phyloP scores from a whole-genome alignment of 2,888 invertebrate species.

The Hypsopygia costalis region DNA sequence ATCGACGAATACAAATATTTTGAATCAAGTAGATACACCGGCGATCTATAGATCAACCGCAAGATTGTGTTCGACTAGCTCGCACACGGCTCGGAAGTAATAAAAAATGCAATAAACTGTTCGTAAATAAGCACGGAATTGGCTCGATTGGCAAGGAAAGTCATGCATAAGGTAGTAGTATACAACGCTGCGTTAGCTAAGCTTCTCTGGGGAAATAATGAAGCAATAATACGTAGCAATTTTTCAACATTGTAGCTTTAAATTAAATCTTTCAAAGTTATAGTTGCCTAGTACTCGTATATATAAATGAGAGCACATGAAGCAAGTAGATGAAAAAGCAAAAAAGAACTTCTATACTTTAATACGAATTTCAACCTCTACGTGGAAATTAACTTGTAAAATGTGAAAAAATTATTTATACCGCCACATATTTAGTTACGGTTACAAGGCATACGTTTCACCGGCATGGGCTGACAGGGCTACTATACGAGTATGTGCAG shows the following conservation, averaged over 20 bases:
- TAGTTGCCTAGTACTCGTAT: no score
- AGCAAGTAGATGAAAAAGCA: no score
- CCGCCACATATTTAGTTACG: no score
- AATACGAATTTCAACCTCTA: no score
- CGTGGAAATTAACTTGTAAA: no score
- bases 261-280: conserved; percentile 1
- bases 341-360: no score
- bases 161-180: conserved; percentile 30
- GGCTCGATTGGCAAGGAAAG: conserved; percentile 21
- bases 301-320: no score
- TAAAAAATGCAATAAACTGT: conserved; percentile 17
- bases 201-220: conserved; percentile 35
- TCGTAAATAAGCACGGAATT: conserved; percentile 11
- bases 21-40: conserved; percentile 22
- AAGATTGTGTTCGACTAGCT: not conserved
- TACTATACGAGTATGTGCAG: no score
- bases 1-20: conserved; percentile 40
- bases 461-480: no score
- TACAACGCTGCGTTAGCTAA: conserved; percentile 25
- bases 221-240: conserved; percentile 20
- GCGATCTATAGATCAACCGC: conserved; percentile 9
- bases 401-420: no score
- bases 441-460: no score
- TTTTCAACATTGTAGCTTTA: conserved; percentile 3
- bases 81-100: conserved; percentile 1